Base-by-base conservation (phyloP, 2,797 vertebrate genomes). In the Antrozous pallidus region DNA sequence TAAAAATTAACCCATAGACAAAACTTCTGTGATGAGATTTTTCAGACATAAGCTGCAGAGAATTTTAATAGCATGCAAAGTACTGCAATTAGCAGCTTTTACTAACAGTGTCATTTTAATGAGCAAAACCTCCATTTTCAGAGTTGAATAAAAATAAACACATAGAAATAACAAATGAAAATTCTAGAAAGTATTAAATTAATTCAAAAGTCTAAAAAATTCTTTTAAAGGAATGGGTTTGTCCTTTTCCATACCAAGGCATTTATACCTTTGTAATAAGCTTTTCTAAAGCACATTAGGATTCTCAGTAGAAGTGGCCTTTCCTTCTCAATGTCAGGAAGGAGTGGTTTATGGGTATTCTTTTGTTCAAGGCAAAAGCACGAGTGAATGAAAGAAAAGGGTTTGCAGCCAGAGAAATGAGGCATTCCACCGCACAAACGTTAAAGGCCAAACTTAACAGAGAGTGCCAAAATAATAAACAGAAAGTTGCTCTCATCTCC, bases 51-150 rank as follows among this genome's bases (percentile, higher is more conserved):
- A 74, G 82, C 86, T 95, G 94, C 96, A 96, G 54, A 96, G 94
- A 97, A 97, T 98, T 93, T 96, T 96, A 98, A 97, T 90, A 90
- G 49, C 80, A 96, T 92, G 89, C 82, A 97, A 97, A 96, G 96
- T 5, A 65, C 70, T 71, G 38, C 93, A 90, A 96, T 95, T 96
- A 74, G 95, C 54, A 98, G 82, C 75, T 97, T 97, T 96, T 95
- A 78, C 71, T 96, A 95, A 97, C 61, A 93, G 95, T 89, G 92
- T 65, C 56, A 93, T 54, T 96, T 94, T 61, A 94, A 93, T 54
- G 38, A 0, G 36, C 18, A 81, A 97, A 92, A 95, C 42, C 77
- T 94, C 69, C 7, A 18, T n/a, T 18, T 93, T 92, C 58, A 69
- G 42, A 94, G 36, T 10, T 49, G 49, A 89, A 70, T 45, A 74